Evolutionary conservation across 2,888 invertebrate genomes (phyloP), one percentile per base, ranked within the genome.

Genomic region (Drosophila mayaguana): DNA sequence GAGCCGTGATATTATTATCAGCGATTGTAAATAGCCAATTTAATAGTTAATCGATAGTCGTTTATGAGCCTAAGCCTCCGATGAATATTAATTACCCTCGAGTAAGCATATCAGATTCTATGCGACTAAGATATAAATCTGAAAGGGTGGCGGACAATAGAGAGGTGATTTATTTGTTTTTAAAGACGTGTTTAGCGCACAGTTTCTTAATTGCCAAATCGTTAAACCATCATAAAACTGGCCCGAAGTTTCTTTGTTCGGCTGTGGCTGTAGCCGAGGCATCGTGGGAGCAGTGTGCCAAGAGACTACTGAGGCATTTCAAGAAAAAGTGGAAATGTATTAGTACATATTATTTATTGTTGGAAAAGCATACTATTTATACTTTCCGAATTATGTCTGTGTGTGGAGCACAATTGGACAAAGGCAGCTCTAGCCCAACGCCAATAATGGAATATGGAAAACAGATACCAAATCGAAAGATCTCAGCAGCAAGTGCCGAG

Each of bases 151-250:
- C 61, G 63, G 55, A 69, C 74, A 70, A 69, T 73, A 55, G 71
- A 42, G 56, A 69, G 70, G 80, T 88, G 88, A 87, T 86, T 88
- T 88, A 88, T 87, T 79, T 80, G 74, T 70, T 82, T 87, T 87
- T 88, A 83, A 87, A 83, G 72, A 87, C 88, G 83, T 83, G 86
- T 80, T 88, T 78, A 83, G 78, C 80, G 73, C 78, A 66, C 72
- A 61, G 63, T 64, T 66, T 71, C 60, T 78, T 80, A 80, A 83
- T 80, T 82, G 80, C 57, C 62, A 48, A 73, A 78, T 80, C 83
- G 80, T 87, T 75, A 88, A 86, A 76, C 63, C 63, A 62, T 62
- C 66, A 63, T 63, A 68, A 71, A 66, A 69, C 28, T 28, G 18
- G 57, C 34, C 60, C 42, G 51, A 46, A 55, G 50, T 40, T 64